phyloP scores from a whole-genome alignment of 2,888 invertebrate species.

The Morpho deidamia region DNA sequence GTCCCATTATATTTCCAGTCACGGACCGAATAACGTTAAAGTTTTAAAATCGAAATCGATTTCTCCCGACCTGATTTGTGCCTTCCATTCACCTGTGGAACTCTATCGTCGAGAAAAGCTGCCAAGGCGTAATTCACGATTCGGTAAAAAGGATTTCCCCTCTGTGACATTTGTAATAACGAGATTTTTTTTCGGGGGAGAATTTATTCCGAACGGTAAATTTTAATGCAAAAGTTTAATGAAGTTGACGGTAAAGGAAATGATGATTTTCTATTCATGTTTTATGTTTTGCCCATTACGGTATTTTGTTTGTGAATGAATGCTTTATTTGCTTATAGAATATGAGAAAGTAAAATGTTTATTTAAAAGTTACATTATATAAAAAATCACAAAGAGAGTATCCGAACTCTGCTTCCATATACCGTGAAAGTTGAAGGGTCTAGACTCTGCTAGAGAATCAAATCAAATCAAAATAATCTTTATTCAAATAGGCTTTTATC shows the following conservation, averaged over 20 bases:
- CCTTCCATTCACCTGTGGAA: slow-evolving; percentile 36
- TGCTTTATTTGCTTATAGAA: too few species aligned
- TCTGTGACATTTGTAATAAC: slow-evolving; percentile 23
- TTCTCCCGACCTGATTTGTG: slow-evolving; percentile 45
- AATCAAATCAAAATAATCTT: too few species aligned
- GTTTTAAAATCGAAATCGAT: slow-evolving; percentile 45
- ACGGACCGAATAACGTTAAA: slow-evolving; percentile 33
- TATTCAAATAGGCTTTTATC: too few species aligned
- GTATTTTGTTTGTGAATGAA: too few species aligned
- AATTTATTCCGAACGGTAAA: slow-evolving; percentile 8
- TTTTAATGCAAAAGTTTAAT: slow-evolving; percentile 2
- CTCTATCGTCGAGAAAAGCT: slow-evolving; percentile 18
- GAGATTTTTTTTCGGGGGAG: slow-evolving; percentile 18
- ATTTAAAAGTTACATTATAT: too few species aligned
- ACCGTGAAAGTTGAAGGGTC: too few species aligned
- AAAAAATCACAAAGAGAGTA: too few species aligned
- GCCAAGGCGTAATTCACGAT: slow-evolving; percentile 22
- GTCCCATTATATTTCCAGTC: slow-evolving; percentile 30
- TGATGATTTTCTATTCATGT: background rate
- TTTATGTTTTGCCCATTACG: background rate
- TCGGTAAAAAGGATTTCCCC: slow-evolving; percentile 21
- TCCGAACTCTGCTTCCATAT: too few species aligned
- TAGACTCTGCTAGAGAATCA: too few species aligned
- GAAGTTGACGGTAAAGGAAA: background rate
- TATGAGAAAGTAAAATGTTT: too few species aligned